A percentile compares a stretch with the other conserved stretches of the same genome.
phyloP scores from a whole-genome alignment of 2,113 vertebrate genomes.

The Chaetura pelagica region DNA sequence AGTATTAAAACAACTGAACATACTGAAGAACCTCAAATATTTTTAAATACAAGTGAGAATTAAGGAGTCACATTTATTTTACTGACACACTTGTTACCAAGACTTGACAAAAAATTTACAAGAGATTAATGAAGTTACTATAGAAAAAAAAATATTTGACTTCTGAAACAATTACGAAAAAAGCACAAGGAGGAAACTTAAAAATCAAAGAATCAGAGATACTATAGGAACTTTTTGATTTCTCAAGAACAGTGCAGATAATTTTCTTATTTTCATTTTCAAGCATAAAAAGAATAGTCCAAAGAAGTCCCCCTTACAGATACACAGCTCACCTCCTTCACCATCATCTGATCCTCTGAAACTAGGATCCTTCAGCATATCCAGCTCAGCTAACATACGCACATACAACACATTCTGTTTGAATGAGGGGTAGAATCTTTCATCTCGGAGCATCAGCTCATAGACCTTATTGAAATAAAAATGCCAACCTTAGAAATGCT shows the following conservation, averaged over 20 bases:
- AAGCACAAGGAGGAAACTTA: neutral
- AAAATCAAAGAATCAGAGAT: neutral
- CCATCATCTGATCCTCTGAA: conserved; percentile 96
- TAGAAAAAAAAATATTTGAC: neutral
- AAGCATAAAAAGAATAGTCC: neutral
- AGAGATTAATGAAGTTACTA: neutral
- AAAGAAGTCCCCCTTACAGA: neutral
- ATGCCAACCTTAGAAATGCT: neutral
- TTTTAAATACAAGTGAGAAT: neutral
- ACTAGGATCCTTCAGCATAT: conserved; percentile 99
- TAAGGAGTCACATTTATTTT: neutral
- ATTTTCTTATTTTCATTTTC: neutral
- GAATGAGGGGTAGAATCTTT: conserved; percentile 96
- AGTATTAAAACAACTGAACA: neutral
- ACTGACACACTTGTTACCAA: neutral
- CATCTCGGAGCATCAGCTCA: conserved; percentile 94
- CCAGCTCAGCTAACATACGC: conserved; percentile 95
- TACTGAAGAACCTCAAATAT: neutral
- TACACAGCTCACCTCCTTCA: conserved; percentile 84
- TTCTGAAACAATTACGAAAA: neutral
- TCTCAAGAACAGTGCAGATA: neutral
- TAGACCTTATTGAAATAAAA: conserved; percentile 87
- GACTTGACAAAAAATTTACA: neutral
- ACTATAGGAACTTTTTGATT: neutral
- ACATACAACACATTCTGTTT: conserved; percentile 94